Evolutionary conservation across 2,797 vertebrate species (phyloP), one percentile per base, ranked within the genome.

Genomic region (Schizothorax lantsangensis): DNA sequence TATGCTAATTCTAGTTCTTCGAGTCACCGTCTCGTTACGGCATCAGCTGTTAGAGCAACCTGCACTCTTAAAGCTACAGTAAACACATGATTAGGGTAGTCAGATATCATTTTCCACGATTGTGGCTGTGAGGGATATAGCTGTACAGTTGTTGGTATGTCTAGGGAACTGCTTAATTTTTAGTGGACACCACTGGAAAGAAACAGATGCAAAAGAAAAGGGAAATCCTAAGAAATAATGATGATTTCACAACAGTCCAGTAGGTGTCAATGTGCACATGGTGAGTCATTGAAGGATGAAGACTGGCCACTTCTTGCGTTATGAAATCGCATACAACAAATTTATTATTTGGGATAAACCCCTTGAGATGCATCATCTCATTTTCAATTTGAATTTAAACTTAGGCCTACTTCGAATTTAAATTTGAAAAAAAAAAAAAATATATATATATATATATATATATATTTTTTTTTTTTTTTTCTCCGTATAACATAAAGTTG

Each of bases 61-160:
- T 33, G 45, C 45, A 45, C 87, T 91, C 92, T 95, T 95, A 95
- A 95, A 95, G 94, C 3, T 85, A 89, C 92, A 93, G 92, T 77
- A 71, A 57, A 38, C 52, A 36, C 5, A 11, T 54, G 12, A 10
- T 12, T 1, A 36, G 10, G 0, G 17, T 6, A 75, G 45, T 3
- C 23, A 26, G 59, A 62, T 59, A n/a, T n/a, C 4, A 59, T 26
- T 62, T 26, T 26, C n/a, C 59, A 26, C n/a, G 59, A 26, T 64
- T 14, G 59, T 30, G 12, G 1, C n/a, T 62, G 66, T 68, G 15
- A 40, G 19, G 36, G 19, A 21, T 8, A 68, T 68, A 10, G 33
- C 68, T 40, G 19, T 71, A 6, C 33, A 71, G 17, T 23, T 71
- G 33, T 40, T 23, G 23, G 8, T 71, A 38, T 40, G 19, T 33